Percentiles rank a stretch among this genome's conserved stretches.
Evolutionary conservation across 2,113 vertebrate species (phyloP).

Genomic region (Gallinago media): DNA sequence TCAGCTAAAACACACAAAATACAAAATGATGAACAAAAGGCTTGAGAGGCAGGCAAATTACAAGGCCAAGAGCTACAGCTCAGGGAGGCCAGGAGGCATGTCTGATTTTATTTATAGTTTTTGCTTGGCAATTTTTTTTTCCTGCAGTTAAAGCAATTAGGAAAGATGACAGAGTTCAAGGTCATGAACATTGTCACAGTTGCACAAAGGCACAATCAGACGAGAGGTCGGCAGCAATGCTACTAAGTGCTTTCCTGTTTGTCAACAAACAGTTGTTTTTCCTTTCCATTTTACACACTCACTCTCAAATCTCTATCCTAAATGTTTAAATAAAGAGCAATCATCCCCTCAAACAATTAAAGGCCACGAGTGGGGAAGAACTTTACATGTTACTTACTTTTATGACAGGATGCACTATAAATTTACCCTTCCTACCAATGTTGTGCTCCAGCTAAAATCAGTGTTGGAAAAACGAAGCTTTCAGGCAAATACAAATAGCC

Average conservation of each 20-base stretch:
- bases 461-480: not conserved
- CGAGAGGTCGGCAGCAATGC: accelerated
- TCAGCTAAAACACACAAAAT: not conserved
- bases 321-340: not conserved
- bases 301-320: not conserved
- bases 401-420: not conserved
- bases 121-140: not conserved
- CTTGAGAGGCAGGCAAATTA: not conserved
- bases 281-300: not conserved
- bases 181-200: not conserved
- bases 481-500: not conserved
- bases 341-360: not conserved
- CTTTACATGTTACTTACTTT: not conserved
- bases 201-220: not conserved
- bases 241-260: not conserved
- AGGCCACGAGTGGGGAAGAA: not conserved
- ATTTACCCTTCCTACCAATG: not conserved
- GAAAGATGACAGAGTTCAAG: not conserved
- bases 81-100: not conserved
- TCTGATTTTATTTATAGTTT: not conserved
- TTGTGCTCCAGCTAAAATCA: not conserved
- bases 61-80: not conserved
- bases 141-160: not conserved
- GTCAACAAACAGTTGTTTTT: not conserved
- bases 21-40: not conserved